Base-by-base conservation (phyloP, 2,888 invertebrate genomes). In the Eupithecia subfuscata region DNA sequence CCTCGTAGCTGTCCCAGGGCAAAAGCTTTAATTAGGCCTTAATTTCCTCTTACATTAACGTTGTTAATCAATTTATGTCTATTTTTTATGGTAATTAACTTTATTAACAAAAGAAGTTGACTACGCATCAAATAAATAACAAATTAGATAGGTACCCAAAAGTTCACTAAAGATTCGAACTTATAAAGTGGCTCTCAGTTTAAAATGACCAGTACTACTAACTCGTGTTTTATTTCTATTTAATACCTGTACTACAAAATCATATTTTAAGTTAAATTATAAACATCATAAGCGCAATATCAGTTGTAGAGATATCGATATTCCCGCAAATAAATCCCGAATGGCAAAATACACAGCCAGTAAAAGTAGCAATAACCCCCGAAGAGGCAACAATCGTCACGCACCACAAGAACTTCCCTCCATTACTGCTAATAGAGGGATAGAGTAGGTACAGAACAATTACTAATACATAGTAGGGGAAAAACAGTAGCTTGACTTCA, bases 1-100 rank as follows among this genome's bases (percentile, higher is more conserved):
- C 30, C n/a, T 34, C 25, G 34, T 11, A 37, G 64, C 45, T 75
- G 75, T 64, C 78, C 64, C 68, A 71, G 22, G 70, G 75, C 77
- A 37, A 69, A 60, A 76, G 74, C 72, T 68, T 78, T 78, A 78
- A 78, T 78, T 74, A 78, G 74, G 72, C 74, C 71, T 72, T 78
- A 78, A 75, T 78, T 75, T 75, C 71, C 70, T 72, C 52, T 70
- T 73, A 71, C 67, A 63, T 70, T 74, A 67, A 67, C 18, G 56
- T 30, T 40, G 68, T 71, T 60, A 52, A 74, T 70, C 68, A 60
- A 73, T 74, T 77, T 71, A 40, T 52, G 71, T 63, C 63, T 73
- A 56, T 73, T 70, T 71, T 75, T 67, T 74, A 69, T 75, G 65
- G 14, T 65, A 76, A 69, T 71, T 56, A 73, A 68, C 25, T 34